Base-by-base conservation (phyloP, 2,888 invertebrate genomes). In the Desoria tigrina region DNA sequence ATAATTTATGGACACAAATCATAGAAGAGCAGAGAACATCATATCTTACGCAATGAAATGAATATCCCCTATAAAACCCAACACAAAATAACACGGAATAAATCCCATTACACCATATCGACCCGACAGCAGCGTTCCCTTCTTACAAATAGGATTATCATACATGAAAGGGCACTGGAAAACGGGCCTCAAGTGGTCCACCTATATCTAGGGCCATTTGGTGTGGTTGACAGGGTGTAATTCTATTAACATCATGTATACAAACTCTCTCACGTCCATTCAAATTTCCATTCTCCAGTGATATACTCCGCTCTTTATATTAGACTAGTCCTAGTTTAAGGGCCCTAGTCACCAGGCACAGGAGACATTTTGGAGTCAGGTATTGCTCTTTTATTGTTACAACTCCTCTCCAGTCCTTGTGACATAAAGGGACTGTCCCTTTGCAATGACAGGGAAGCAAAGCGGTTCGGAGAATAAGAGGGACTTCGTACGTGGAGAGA, bases 171-270 rank as follows among this genome's bases (percentile, higher is more conserved):
- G 11, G 3, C 23, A 51, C 4, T 26, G 51, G 24, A 51, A 51
- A 51, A 51, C 24, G 51, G 45, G 51, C 51, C 6, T 51, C 24
- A 51, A 51, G 51, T 51, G 51, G 37, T 42, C 57, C 39, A 21
- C 57, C 39, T 57, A 37, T 42, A n/a, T n/a, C n/a, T n/a, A 28
- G 37, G 55, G 28, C 32, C 24, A 55, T 55, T 51, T 21, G 6
- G 14, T 51, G 51, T 14, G 51, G 51, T 51, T 32, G 28, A 55
- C 55, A 55, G 32, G 55, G 55, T 55, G 55, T 55, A 55, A 55
- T 57, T 57, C 42, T 39, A 57, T 57, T 57, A 37, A 51, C 24
- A 23, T 24, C 21, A 51, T 51, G n/a, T n/a, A n/a, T n/a, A n/a
- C n/a, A 51, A 51, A 24, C 51, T 51, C 51, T 26, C 23, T 21